Conservation (phyloP, 2,113 vertebrate genomes). For the Mionectes macconnelli region DNA sequence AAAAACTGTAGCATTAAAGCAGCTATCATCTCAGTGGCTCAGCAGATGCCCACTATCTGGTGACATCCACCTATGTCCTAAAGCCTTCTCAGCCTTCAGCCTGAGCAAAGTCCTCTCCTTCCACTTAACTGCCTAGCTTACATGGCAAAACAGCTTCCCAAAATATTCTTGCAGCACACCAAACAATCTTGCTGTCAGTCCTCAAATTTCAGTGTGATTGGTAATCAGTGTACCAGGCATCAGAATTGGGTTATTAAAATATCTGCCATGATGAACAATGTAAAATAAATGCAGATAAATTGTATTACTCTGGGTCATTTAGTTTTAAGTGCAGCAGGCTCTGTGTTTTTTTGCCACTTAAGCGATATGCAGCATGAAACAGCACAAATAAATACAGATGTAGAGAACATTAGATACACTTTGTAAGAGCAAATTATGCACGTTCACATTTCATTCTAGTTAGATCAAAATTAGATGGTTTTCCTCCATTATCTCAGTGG, state of each 20-base stretch:
- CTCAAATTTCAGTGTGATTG: slow-evolving; percentile 6
- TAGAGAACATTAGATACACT: slow-evolving; percentile 51
- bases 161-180: not conserved
- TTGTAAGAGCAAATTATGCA: slow-evolving; percentile 40
- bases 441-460: slow-evolving; percentile 56
- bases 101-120: not conserved
- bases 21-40: not conserved
- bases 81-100: not conserved
- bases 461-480: slow-evolving; percentile 63
- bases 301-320: slow-evolving; percentile 56
- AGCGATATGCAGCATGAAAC: slow-evolving; percentile 33
- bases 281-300: slow-evolving; percentile 34
- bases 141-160: not conserved
- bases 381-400: slow-evolving; percentile 51
- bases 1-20: not conserved
- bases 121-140: not conserved
- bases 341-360: slow-evolving; percentile 51
- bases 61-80: not conserved
- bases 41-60: not conserved
- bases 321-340: slow-evolving; percentile 36
- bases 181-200: not conserved
- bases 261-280: slow-evolving; percentile 28
- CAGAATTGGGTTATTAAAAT: slow-evolving; percentile 41
- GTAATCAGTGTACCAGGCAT: slow-evolving; percentile 37
- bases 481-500: slow-evolving; percentile 64